phyloP scores from a whole-genome alignment of 2,888 invertebrate species.

The Pristionchus arcanus region DNA sequence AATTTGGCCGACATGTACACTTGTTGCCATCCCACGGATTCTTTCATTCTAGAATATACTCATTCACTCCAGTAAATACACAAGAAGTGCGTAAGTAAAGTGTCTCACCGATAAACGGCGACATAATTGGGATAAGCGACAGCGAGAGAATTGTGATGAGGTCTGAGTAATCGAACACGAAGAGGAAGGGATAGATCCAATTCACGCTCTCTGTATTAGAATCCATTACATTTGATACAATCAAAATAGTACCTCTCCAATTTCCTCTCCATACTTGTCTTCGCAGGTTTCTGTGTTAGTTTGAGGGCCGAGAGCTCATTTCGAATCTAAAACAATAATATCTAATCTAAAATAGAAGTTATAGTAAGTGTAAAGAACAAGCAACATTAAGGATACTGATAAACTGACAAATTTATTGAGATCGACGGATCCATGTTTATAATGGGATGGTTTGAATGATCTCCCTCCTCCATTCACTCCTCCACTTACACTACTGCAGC shows the following conservation, averaged over 20 bases:
- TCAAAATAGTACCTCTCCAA: not conserved
- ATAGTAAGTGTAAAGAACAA: too few species aligned
- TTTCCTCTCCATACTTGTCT: constrained; percentile 24
- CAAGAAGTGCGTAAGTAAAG: not conserved
- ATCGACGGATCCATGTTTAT: constrained; percentile 60
- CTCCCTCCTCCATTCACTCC: constrained; percentile 1
- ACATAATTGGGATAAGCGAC: constrained; percentile 97
- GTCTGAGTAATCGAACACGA: constrained; percentile 93
- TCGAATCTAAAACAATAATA: constrained; percentile 45
- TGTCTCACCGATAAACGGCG: constrained; percentile 89
- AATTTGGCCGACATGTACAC: constrained; percentile 94
- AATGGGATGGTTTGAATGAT: constrained; percentile 40
- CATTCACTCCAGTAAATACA: not conserved
- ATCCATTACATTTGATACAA: not conserved
- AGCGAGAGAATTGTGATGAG: constrained; percentile 98
- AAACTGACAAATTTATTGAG: constrained; percentile 67
- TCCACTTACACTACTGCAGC: constrained; percentile 38
- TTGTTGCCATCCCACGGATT: constrained; percentile 96
- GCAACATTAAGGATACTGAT: not conserved
- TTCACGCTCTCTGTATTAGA: constrained; percentile 24
- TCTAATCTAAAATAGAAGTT: not conserved
- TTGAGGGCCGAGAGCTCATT: constrained; percentile 56
- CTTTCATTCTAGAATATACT: constrained; percentile 87
- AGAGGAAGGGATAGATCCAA: constrained; percentile 85
- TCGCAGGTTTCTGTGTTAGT: constrained; percentile 40